Conservation (phyloP, 2,797 vertebrate species). For the Chanos chanos region DNA sequence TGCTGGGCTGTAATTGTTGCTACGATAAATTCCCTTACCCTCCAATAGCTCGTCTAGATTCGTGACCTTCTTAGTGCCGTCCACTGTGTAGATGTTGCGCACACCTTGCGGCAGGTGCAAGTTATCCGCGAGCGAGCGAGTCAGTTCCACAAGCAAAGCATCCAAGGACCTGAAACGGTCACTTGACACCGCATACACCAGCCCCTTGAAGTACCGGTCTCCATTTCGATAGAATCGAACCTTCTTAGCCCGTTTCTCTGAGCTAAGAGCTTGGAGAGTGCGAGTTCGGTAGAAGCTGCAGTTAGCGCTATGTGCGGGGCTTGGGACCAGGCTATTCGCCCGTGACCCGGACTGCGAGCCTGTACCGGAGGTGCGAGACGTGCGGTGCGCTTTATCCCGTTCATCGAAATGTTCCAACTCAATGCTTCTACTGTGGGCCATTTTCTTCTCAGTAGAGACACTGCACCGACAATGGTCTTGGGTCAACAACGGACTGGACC, state of each 20-base stretch:
- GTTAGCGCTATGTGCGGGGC: slow-evolving; percentile 95
- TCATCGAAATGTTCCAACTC: slow-evolving; percentile 97
- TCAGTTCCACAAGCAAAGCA: slow-evolving; percentile 88
- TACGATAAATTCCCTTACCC: slow-evolving; percentile 63
- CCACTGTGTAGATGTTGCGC: slow-evolving; percentile 87
- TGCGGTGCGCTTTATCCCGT: slow-evolving; percentile 80
- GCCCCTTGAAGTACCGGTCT: slow-evolving; percentile 94
- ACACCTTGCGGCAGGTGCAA: slow-evolving; percentile 93
- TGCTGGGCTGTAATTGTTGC: too few species aligned
- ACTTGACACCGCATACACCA: slow-evolving; percentile 87
- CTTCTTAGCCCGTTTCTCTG: slow-evolving; percentile 92
- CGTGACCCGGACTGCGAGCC: slow-evolving; percentile 76
- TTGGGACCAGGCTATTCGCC: slow-evolving; percentile 91
- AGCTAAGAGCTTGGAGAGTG: slow-evolving; percentile 94
- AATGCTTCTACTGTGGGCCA: slow-evolving; percentile 78
- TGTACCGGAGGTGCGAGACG: slow-evolving; percentile 59
- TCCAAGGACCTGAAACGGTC: slow-evolving; percentile 93
- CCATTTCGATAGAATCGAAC: slow-evolving; percentile 97
- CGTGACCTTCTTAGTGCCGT: slow-evolving; percentile 84
- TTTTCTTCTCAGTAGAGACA: slow-evolving; percentile 33
- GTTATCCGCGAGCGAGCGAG: slow-evolving; percentile 87
- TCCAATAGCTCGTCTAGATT: slow-evolving; percentile 91
- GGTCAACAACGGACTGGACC: too few species aligned
- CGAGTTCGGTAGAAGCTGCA: slow-evolving; percentile 97
- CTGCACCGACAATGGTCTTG: too few species aligned